Conservation (phyloP, 2,888 invertebrate genomes). For the Opisthograptis luteolata region DNA sequence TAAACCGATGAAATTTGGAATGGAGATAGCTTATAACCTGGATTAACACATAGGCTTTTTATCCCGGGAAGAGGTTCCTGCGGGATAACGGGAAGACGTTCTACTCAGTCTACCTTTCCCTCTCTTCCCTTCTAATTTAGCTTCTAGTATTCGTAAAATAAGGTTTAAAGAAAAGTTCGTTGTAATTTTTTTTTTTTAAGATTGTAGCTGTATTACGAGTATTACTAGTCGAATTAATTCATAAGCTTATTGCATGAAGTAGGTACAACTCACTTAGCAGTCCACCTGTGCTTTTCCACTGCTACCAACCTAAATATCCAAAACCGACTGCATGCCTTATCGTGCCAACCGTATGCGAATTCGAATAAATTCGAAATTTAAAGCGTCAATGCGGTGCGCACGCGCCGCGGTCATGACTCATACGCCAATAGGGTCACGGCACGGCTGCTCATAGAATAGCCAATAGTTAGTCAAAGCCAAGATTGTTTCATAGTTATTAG, state of each 20-base stretch:
- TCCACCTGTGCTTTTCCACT: conserved; percentile 17
- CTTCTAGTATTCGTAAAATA: no score
- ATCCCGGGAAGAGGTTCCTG: no score
- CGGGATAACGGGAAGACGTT: no score
- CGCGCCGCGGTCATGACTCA: conserved; percentile 73
- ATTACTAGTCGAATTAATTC: no score
- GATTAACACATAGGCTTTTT: no score
- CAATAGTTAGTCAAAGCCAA: conserved; percentile 29
- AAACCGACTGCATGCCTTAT: conserved; percentile 57
- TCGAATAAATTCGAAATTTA: conserved; percentile 74
- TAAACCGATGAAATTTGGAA: no score
- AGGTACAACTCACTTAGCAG: conserved; percentile 11
- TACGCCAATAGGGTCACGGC: conserved; percentile 81
- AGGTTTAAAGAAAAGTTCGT: no score
- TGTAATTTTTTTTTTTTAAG: no score
- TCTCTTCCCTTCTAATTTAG: no score
- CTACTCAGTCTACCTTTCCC: no score
- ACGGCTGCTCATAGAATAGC: conserved; percentile 38
- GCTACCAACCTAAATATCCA: conserved; percentile 37
- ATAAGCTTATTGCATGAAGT: conserved; percentile 31
- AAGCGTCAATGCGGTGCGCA: conserved; percentile 76
- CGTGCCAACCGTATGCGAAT: conserved; percentile 57
- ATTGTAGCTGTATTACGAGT: no score
- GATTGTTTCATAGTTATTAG: not conserved
- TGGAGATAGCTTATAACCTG: no score